Base-by-base conservation (phyloP, 2,888 invertebrate genomes). In the Brachyopa scutellaris region DNA sequence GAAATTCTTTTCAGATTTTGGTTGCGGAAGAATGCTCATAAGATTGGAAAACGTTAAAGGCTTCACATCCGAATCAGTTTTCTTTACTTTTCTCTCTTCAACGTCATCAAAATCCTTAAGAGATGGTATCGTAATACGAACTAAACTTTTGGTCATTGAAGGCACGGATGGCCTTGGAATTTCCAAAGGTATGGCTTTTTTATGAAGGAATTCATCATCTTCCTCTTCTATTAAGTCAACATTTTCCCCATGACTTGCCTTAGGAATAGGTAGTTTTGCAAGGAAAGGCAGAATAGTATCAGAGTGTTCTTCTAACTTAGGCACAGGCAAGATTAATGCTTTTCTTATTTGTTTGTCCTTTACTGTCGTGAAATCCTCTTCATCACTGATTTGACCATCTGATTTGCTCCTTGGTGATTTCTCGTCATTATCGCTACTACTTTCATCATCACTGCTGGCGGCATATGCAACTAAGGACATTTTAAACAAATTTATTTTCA, bases 41-140 rank as follows among this genome's bases (percentile, higher is more conserved):
- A 96, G 89, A 6, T 94, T 93, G 19, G 90, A 89, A 1, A 85
- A 85, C 13, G 85, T 85, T 0, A 84, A 70, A 1, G 59, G 74
- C 2, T 45, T 33, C 0, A 2, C 31, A 1, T 13, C 1, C 0
- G 4, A 4, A 2, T 17, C 47, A 17, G 69, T 85, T 13, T 36
- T 70, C 31, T 85, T 87, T 0, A 21, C 66, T 77, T 87, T 88
- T 1, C 79, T 85, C 7, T 88, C 88, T 31, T 85, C 87, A 2
- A 88, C 86, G 74, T 90, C 89, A 15, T 86, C 85, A 13, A 89
- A 89, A 1, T 94, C 93, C 85, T 92, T 92, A 2, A 95, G 89
- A 0, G 94, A 93, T 0, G 95, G 95, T 55, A 95, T 92, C 40
- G 92, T 92, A 84, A 95, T 95, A 88, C 93, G 93, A 0, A 94